Base-by-base conservation (phyloP, 2,797 vertebrate species). In the Oophaga sylvatica region DNA sequence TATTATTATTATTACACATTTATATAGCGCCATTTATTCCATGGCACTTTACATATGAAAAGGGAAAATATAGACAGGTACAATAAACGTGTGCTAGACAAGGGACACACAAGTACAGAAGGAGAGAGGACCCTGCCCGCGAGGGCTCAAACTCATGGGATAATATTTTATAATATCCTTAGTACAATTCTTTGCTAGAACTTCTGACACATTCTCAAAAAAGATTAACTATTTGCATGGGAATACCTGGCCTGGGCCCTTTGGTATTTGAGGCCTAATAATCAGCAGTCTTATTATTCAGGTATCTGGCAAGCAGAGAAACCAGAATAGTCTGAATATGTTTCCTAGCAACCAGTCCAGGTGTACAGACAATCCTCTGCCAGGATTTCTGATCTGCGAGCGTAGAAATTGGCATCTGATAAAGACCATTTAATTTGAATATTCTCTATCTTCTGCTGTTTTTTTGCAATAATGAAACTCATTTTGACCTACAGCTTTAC, bases 291-390 rank as follows among this genome's bases (percentile, higher is more conserved):
- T 86, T 89, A 82, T 89, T 89, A 81, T 86, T 16, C 31, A 86
- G 81, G 79, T 83, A 87, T 87, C 68, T 53, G 88, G 87, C 85
- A 85, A 85, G 75, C 60, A 88, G 82, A 89, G 63, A 87, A 86
- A 76, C 22, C 41, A 48, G 48, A 35, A 79, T 82, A 84, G 89
- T 75, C 13, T 26, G 71, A 89, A 90, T n/a, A 59, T 65, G 92
- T 94, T 91, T 90, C 93, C 90, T 92, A 92, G 92, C 91, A 93
- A 93, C 92, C 3, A 57, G 71, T 56, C 81, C 71, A 87, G 91
- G 87, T 87, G 88, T 83, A 73, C 20, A 73, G 81, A 76, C 29
- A 80, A 85, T 65, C 0, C 8, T 87, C 89, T 29, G 3, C 62
- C 68, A 86, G 87, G 20, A 7, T 82, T 31, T 84, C 31, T 35